Base-by-base conservation (phyloP, 2,113 vertebrate genomes). In the Poecilia latipinna region DNA sequence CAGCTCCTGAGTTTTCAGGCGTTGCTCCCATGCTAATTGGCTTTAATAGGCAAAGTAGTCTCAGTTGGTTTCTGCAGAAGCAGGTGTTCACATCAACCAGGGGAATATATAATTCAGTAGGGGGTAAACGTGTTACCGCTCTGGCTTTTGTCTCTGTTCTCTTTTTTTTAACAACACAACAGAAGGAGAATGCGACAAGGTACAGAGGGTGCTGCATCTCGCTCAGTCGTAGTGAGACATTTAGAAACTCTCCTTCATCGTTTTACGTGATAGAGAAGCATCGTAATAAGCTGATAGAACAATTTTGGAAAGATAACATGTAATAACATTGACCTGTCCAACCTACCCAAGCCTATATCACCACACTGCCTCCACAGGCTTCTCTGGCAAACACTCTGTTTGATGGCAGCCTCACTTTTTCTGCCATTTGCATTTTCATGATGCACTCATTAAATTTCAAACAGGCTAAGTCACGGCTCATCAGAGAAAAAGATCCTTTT, bases 1-100 rank as follows among this genome's bases (percentile, higher is more conserved):
- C 66, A 35, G 19, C 33, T 78, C 66, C 44, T 32, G 57, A 44
- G 39, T 48, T 71, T 79, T 66, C 29, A 69, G 4, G 11, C 8
- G 32, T 17, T 24, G 15, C 72, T 80, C 39, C 10, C 44, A 26
- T 63, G 17, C 68, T 81, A 82, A 83, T 83, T 78, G 77, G 39
- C 65, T 72, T 71, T 61, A 51, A 70, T 68, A 65, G 28, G 44
- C 29, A 81, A 72, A 76, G 33, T 13, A 13, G 39, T 60, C 60
- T 74, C 75, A 51, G 3, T n/a, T 28, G 66, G 68, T 39, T 73
- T 54, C 65, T 61, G 37, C 57, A 78, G 67, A 61, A 29, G 64
- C 65, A 68, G 39, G 19, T 68, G 64, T 37, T 72, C 12, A 24
- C n/a, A 6, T 37, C 24, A 13, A 78, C 6, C 12, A 8, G 51